phyloP scores from a whole-genome alignment of 2,113 vertebrate genomes.

The Asarcornis scutulata region DNA sequence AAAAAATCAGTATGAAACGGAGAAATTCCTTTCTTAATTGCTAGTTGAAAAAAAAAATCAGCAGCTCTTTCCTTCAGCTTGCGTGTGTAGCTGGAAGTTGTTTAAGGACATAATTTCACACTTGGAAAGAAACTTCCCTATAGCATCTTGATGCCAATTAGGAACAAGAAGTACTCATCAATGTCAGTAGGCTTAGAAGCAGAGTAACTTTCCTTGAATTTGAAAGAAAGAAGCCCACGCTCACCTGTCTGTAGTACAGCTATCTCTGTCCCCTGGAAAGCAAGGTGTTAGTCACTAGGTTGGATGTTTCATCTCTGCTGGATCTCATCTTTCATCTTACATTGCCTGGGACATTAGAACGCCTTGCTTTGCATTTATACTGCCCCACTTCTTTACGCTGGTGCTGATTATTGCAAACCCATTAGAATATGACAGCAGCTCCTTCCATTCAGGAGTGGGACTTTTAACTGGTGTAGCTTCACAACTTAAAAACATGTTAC shows the following conservation, averaged over 20 bases:
- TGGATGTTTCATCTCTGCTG: not conserved
- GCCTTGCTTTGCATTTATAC: not conserved
- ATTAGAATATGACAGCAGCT: not conserved
- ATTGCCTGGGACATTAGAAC: not conserved
- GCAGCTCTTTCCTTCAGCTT: not conserved
- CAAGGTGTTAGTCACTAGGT: not conserved
- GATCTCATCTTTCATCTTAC: not conserved
- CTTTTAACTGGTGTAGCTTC: not conserved
- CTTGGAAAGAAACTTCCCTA: not conserved
- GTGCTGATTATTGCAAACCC: not conserved
- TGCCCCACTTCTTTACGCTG: fast-evolving
- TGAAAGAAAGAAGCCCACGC: not conserved
- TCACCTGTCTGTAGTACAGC: not conserved
- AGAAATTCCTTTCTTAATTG: not conserved
- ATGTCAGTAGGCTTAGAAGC: not conserved
- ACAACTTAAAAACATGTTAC: not conserved
- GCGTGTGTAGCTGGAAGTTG: not conserved
- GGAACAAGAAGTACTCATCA: not conserved
- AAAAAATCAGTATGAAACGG: not conserved
- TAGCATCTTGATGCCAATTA: not conserved
- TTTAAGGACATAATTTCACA: not conserved
- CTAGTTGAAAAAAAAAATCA: not conserved
- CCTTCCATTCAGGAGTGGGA: not conserved
- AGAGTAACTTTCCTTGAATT: not conserved
- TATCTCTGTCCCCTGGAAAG: not conserved